These are phyloP conservation scores for Pristionchus exspectatus DNA, from an alignment of 2,888 invertebrate genomes.

Conservation along the genomic window DNA sequence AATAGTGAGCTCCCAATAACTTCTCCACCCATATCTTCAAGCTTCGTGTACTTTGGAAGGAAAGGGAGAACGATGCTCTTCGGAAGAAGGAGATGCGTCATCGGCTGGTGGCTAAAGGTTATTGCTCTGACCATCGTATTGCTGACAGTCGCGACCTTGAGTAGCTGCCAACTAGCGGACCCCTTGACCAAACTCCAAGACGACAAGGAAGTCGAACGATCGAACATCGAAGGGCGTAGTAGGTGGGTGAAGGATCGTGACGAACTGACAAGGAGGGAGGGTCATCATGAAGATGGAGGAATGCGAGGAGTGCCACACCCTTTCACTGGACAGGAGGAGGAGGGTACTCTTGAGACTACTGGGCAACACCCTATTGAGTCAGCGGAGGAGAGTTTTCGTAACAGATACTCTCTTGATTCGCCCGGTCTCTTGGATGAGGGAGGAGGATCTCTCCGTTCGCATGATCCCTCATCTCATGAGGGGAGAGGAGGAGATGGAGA, in stretches of 20 bases:
- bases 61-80: background rate
- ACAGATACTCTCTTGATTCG: background rate
- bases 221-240: background rate
- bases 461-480: background rate
- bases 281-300: slow-evolving; percentile 17
- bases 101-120: background rate
- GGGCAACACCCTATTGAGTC: slow-evolving; percentile 48
- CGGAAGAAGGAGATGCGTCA: background rate
- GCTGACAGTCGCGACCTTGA: slow-evolving; percentile 5
- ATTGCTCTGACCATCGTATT: background rate
- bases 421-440: background rate
- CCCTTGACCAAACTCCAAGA: background rate
- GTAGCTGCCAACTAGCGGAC: background rate
- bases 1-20: background rate
- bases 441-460: background rate
- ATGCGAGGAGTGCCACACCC: slow-evolving; percentile 39
- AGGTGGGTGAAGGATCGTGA: background rate
- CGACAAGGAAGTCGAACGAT: background rate
- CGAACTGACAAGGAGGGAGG: background rate
- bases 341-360: background rate
- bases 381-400: background rate
- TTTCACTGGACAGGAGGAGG: slow-evolving; percentile 15
- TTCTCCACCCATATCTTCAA: background rate
- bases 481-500: background rate
- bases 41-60: background rate